phyloP scores from a whole-genome alignment of 2,888 invertebrate species.

The Drosophila barbarae region DNA sequence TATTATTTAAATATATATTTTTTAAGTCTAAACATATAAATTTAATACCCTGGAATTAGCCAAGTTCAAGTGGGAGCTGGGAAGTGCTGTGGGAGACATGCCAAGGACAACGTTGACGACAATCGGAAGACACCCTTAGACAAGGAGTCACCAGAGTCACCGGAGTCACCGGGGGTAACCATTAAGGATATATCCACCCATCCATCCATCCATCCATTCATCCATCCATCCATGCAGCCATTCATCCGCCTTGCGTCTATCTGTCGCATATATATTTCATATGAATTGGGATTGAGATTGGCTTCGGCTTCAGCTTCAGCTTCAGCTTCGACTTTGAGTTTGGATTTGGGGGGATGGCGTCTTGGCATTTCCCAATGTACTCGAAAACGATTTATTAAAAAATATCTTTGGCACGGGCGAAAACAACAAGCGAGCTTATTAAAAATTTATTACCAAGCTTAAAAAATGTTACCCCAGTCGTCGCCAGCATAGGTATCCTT shows the following conservation, averaged over 20 bases:
- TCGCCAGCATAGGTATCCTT: slow-evolving; percentile 19
- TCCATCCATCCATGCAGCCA: slow-evolving; percentile 27
- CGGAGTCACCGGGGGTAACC: slow-evolving; percentile 61
- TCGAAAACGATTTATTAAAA: slow-evolving; percentile 73
- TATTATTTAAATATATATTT: background rate
- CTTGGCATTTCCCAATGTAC: slow-evolving; percentile 70
- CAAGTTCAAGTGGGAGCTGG: background rate
- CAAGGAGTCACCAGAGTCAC: slow-evolving; percentile 30
- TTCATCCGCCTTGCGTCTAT: slow-evolving; percentile 29
- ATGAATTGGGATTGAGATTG: slow-evolving; percentile 41
- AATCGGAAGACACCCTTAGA: slow-evolving; percentile 69
- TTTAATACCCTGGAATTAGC: slow-evolving; percentile 13
- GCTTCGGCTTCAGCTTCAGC: slow-evolving; percentile 8
- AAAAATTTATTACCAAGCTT: slow-evolving; percentile 75
- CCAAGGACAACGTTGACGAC: slow-evolving; percentile 51
- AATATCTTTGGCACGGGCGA: slow-evolving; percentile 69
- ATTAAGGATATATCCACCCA: slow-evolving; percentile 54
- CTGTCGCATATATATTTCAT: slow-evolving; percentile 70
- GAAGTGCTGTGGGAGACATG: slow-evolving; percentile 8
- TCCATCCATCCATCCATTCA: slow-evolving; percentile 33
- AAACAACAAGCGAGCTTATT: slow-evolving; percentile 75
- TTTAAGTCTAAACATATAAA: background rate
- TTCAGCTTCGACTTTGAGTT: slow-evolving; percentile 7
- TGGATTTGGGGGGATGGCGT: slow-evolving; percentile 43
- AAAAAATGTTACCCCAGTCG: slow-evolving; percentile 72